phyloP scores from a whole-genome alignment of 2,113 vertebrate species.

The Megaceryle maxima region DNA sequence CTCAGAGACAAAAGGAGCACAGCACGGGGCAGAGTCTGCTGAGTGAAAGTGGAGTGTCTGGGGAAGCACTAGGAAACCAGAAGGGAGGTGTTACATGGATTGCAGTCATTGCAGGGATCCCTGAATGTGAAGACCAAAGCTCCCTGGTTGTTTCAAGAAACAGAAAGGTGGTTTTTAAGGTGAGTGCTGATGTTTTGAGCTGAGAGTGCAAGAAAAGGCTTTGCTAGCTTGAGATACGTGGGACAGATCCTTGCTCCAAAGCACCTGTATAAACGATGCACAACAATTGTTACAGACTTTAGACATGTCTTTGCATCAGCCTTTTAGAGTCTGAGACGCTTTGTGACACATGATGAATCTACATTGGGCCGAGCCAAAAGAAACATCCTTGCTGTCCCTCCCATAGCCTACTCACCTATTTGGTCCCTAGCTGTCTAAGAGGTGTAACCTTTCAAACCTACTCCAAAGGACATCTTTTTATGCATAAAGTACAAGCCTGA shows the following conservation, averaged over 20 bases:
- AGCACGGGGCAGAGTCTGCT: background rate
- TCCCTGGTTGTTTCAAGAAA: background rate
- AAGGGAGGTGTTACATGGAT: background rate
- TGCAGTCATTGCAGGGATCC: background rate
- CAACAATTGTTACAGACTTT: background rate
- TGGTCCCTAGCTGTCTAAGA: background rate
- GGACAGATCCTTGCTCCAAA: background rate
- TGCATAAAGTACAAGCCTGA: background rate
- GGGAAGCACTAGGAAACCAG: background rate
- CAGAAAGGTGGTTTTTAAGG: background rate
- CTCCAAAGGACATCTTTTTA: background rate
- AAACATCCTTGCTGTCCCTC: constrained; percentile 28
- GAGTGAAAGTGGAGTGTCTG: background rate
- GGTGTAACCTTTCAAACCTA: background rate
- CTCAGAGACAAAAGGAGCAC: background rate
- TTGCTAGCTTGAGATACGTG: background rate
- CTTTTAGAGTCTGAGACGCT: background rate
- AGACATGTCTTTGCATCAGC: background rate
- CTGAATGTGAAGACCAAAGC: background rate
- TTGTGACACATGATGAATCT: constrained; percentile 52
- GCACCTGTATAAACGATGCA: background rate
- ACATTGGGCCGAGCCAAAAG: background rate
- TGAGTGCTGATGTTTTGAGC: background rate
- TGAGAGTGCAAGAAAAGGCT: background rate
- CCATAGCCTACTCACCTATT: background rate